Conservation (phyloP, 2,113 vertebrate species). For the Oncorhynchus mykiss region DNA sequence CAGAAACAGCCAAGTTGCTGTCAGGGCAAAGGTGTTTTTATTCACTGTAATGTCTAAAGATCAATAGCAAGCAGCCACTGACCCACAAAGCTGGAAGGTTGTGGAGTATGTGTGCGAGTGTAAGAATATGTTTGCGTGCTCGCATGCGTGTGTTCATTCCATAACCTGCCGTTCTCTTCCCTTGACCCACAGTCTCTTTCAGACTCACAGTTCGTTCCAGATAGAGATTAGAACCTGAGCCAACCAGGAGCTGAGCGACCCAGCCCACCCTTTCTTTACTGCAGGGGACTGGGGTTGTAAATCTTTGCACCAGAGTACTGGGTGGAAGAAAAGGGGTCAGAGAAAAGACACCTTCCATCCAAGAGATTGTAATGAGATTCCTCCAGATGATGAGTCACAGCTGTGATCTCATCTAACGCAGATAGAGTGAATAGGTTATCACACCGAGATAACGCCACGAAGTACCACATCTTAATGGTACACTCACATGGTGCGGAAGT, state of each 20-base stretch:
- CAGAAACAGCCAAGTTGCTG: constrained; percentile 22
- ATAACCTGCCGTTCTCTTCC: constrained; percentile 9
- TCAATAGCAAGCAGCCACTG: constrained; percentile 61
- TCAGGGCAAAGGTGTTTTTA: constrained; percentile 42
- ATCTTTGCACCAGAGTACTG: constrained; percentile 25
- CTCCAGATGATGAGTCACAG: constrained; percentile 50
- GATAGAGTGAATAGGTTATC: constrained; percentile 50
- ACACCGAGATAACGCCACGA: constrained; percentile 28
- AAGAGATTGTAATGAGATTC: constrained; percentile 12
- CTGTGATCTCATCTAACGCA: constrained; percentile 50
- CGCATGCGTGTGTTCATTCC: background rate
- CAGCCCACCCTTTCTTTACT: background rate
- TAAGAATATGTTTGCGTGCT: constrained; percentile 26
- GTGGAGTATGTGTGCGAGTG: too few species aligned
- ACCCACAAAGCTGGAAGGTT: constrained; percentile 59
- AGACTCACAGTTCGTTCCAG: constrained; percentile 34
- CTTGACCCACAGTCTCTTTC: constrained; percentile 15
- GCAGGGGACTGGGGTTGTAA: background rate
- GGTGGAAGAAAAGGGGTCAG: constrained; percentile 63
- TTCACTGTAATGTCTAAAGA: constrained; percentile 56
- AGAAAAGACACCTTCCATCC: background rate
- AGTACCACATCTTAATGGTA: constrained; percentile 63
- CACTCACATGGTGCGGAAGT: constrained; percentile 60
- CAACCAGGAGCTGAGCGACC: background rate
- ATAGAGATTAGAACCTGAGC: constrained; percentile 21